Percentiles rank a stretch among this genome's conserved stretches.
These are phyloP conservation scores for Camelus dromedarius DNA, from an alignment of 2,113 vertebrate genomes.

Conservation along the genomic window DNA sequence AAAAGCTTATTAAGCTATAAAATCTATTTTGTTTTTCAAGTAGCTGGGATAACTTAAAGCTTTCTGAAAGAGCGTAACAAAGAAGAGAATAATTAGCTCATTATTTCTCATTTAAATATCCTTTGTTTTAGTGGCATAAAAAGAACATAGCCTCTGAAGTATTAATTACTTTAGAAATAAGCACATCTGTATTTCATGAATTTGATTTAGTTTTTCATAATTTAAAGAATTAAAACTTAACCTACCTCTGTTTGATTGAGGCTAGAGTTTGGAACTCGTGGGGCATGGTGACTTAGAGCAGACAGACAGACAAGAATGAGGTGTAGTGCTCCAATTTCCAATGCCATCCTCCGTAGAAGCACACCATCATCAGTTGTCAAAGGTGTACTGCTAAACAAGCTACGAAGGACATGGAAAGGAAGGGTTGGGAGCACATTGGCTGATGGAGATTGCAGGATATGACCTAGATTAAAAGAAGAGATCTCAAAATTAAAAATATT, in stretches of 20 bases:
- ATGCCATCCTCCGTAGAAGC: constrained; percentile 96
- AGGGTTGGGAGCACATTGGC: constrained; percentile 98
- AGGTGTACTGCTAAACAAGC: constrained; percentile 95
- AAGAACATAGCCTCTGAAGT: background rate
- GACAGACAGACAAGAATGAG: constrained; percentile 99
- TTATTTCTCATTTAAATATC: background rate
- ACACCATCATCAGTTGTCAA: constrained; percentile 98
- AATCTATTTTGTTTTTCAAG: background rate
- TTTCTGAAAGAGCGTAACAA: background rate
- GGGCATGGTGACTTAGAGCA: constrained; percentile 97
- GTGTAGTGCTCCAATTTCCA: constrained; percentile 98
- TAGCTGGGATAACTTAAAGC: background rate
- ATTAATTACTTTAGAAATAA: background rate
- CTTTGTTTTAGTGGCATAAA: background rate
- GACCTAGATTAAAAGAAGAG: constrained; percentile 88
- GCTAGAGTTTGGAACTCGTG: constrained; percentile 93
- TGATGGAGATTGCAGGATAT: constrained; percentile 98
- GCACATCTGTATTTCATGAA: background rate
- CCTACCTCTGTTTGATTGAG: constrained; percentile 94
- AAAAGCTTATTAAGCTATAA: background rate
- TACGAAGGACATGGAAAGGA: constrained; percentile 96
- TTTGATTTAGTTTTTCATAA: constrained; percentile 23
- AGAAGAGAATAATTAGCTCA: background rate
- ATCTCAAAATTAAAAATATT: constrained; percentile 47
- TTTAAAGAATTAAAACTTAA: background rate